phyloP scores from a whole-genome alignment of 2,797 vertebrate genomes.

The Rousettus madagascariensis region DNA sequence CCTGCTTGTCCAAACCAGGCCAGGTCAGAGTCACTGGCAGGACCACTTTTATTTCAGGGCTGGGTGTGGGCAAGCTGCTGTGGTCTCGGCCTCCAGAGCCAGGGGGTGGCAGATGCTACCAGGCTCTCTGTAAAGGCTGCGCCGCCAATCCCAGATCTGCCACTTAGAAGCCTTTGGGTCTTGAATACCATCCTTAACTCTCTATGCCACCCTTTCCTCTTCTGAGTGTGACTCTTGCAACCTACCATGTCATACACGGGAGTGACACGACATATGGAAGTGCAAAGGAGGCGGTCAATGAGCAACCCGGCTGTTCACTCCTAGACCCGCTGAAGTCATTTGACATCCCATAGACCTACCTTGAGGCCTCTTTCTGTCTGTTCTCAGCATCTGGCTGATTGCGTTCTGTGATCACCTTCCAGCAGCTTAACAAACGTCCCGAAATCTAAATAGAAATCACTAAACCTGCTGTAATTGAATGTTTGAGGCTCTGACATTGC shows the following conservation, averaged over 20 bases:
- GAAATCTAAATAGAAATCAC: background rate
- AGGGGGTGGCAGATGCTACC: background rate
- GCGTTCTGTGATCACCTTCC: background rate
- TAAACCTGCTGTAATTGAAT: slow-evolving; percentile 46
- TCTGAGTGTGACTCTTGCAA: no score
- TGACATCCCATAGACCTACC: accelerated
- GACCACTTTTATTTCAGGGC: background rate
- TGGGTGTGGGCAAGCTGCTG: background rate
- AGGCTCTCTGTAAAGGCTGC: background rate
- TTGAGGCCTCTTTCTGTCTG: background rate
- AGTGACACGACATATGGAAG: background rate
- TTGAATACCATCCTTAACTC: background rate
- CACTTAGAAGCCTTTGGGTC: background rate
- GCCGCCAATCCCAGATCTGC: background rate
- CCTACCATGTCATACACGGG: background rate
- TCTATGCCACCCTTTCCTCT: background rate
- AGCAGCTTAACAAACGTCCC: background rate
- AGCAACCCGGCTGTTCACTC: background rate
- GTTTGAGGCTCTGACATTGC: background rate
- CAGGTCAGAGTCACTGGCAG: background rate
- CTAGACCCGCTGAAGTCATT: background rate
- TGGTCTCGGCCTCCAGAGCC: background rate
- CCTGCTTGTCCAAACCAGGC: background rate
- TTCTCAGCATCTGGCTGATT: background rate
- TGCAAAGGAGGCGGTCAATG: background rate